Base-by-base conservation (phyloP, 2,113 vertebrate genomes). In the Delphinapterus leucas region DNA sequence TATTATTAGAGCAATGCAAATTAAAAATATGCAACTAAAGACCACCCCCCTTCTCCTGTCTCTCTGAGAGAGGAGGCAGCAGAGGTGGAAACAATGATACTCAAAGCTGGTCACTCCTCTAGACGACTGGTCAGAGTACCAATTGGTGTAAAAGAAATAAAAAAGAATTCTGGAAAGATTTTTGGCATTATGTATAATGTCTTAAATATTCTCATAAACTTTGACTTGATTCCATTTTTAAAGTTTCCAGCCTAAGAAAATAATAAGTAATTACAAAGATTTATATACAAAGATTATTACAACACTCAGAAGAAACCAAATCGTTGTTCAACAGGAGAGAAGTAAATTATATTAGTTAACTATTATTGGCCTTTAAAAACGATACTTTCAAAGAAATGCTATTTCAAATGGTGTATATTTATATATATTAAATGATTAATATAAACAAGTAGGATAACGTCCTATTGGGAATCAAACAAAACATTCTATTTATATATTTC, bases 331-430 rank as follows among this genome's bases (percentile, higher is more conserved):
- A 63, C 15, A 89, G 55, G 38, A 53, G 5, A 94, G 17, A 92
- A 77, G 49, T 38, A 88, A 88, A 79, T 82, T 41, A 71, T 44
- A 83, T 71, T 53, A 96, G 49, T 73, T 55, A 67, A 15, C 53
- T 73, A 85, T 96, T 53, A 95, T 36, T 90, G 73, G 38, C 26
- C 25, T 93, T 95, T 93, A 92, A 92, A 95, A 93, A 65, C 44
- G 8, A 33, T 53, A 73, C 55, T 92, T 93, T 44, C 17, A 61
- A 71, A 81, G 38, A 79, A 55, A 90, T 68, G 38, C 20, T 38
- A 93, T 70, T 93, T 60, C 12, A 61, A 83, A 23, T 83, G 41
- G 36, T 53, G n/a, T 49, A 8, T 21, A 49, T 33, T 28, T 61
- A 36, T 49, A 26, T 12, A 53, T 21, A 92, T 71, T 55, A 77